These are phyloP conservation scores for honey bee (Apis mellifera) DNA, from an alignment of 1,140 invertebrate species.

Conservation along the genomic window DNA sequence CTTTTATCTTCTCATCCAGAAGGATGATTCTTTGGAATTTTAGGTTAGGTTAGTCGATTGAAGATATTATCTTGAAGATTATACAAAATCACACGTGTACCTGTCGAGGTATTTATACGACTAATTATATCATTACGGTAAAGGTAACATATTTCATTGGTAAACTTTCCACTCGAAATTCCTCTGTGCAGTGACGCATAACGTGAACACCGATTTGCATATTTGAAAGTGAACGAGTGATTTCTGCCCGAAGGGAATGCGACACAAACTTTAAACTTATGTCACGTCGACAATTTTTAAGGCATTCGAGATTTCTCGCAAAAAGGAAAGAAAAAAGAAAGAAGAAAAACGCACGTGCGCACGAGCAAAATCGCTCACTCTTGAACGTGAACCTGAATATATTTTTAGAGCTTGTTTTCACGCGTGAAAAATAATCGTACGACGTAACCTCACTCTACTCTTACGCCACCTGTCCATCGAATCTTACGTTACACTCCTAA, in stretches of 20 bases:
- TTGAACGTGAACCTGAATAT: no score
- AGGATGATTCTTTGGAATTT: no score
- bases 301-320: background rate
- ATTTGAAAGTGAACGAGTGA: constrained; percentile 72
- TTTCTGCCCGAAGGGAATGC: constrained; percentile 39
- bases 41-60: no score
- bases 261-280: constrained; percentile 12
- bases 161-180: constrained; percentile 68
- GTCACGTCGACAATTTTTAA: background rate
- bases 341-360: no score
- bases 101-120: background rate
- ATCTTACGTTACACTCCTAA: constrained; percentile 41
- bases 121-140: constrained; percentile 35
- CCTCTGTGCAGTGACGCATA: constrained; percentile 72
- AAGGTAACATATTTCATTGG: constrained; percentile 34
- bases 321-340: background rate
- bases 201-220: constrained; percentile 71
- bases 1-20: no score
- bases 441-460: background rate
- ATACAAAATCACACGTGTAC: background rate
- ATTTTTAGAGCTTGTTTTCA: no score
- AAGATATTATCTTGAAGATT: background rate
- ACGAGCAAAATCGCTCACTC: no score
- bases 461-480: background rate
- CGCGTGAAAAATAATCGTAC: no score